Evolutionary conservation across 2,797 vertebrate species (phyloP).

Genomic region (Tangara arthus): DNA sequence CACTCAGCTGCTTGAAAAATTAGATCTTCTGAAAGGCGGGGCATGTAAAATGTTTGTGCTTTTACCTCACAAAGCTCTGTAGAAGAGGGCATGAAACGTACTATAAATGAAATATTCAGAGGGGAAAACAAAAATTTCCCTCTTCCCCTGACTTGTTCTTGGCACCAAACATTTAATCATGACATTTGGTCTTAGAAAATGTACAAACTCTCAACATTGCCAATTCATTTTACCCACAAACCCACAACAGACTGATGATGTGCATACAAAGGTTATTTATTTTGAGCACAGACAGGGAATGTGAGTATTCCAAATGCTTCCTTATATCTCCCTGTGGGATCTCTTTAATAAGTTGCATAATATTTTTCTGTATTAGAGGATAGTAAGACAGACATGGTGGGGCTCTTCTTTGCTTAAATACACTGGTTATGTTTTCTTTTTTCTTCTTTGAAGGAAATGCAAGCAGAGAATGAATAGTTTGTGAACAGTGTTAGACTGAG

Average conservation of each 20-base stretch:
- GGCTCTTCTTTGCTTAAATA: neutral
- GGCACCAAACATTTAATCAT: constrained; percentile 59
- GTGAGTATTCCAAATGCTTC: constrained; percentile 29
- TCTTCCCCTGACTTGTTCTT: constrained; percentile 72
- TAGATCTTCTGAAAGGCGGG: neutral
- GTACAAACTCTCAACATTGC: constrained; percentile 43
- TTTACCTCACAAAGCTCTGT: constrained; percentile 52
- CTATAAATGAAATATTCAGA: constrained; percentile 68
- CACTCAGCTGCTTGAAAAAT: neutral
- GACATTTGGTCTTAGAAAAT: constrained; percentile 68
- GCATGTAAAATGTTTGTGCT: neutral
- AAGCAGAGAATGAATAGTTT: neutral
- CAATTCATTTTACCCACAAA: constrained; percentile 59
- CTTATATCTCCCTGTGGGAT: constrained; percentile 22
- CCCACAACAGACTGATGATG: constrained; percentile 45
- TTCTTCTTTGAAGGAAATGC: constrained; percentile 4
- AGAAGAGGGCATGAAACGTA: neutral
- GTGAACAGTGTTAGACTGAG: constrained; percentile 7
- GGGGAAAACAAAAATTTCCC: constrained; percentile 67
- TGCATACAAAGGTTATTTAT: constrained; percentile 63
- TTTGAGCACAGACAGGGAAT: constrained; percentile 35
- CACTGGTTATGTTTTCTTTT: neutral
- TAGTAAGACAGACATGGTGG: neutral
- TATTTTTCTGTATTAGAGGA: constrained; percentile 33
- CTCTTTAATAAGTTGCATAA: constrained; percentile 40